Percentiles rank a stretch among this genome's conserved stretches.
Conservation (phyloP, 2,888 invertebrate species). For the Tetragonisca angustula region DNA sequence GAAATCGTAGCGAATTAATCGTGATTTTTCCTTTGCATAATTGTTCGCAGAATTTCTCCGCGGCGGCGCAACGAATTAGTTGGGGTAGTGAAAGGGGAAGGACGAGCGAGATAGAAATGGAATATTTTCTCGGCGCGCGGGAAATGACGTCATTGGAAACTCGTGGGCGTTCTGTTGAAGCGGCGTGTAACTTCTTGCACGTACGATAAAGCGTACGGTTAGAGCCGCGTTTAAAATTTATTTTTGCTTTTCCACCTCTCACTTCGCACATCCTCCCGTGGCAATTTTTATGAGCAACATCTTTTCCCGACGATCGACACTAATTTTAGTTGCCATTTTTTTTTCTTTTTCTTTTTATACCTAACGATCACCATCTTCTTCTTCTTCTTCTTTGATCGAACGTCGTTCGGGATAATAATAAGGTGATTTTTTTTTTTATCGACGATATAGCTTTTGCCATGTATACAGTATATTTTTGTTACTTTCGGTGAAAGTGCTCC, state of each 20-base stretch:
- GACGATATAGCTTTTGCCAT: background rate
- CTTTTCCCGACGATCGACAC: background rate
- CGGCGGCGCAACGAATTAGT: conserved; percentile 13
- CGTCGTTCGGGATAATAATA: conserved; percentile 6
- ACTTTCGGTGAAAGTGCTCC: background rate
- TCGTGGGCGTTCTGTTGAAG: conserved; percentile 36
- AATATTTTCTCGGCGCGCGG: conserved; percentile 22
- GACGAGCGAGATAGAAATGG: background rate
- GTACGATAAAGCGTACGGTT: conserved; percentile 16
- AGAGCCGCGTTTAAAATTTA: conserved; percentile 35
- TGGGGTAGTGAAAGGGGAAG: no score
- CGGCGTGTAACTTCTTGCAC: conserved; percentile 43
- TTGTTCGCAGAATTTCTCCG: background rate
- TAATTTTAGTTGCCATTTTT: conserved; percentile 23
- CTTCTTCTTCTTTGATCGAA: background rate
- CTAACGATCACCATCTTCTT: background rate
- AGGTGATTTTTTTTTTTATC: background rate
- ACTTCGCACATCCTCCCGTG: background rate
- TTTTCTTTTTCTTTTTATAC: conserved; percentile 14
- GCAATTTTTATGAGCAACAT: conserved; percentile 19
- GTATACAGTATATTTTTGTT: conserved; percentile 3
- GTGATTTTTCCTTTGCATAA: conserved; percentile 20
- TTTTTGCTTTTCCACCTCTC: conserved; percentile 7
- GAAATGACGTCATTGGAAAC: conserved; percentile 51
- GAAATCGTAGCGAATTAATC: background rate